A percentile compares a stretch with the other conserved stretches of the same genome.
These are phyloP conservation scores for Brachionus rotundiformis DNA, from an alignment of 1,140 invertebrate genomes.

Conservation along the genomic window DNA sequence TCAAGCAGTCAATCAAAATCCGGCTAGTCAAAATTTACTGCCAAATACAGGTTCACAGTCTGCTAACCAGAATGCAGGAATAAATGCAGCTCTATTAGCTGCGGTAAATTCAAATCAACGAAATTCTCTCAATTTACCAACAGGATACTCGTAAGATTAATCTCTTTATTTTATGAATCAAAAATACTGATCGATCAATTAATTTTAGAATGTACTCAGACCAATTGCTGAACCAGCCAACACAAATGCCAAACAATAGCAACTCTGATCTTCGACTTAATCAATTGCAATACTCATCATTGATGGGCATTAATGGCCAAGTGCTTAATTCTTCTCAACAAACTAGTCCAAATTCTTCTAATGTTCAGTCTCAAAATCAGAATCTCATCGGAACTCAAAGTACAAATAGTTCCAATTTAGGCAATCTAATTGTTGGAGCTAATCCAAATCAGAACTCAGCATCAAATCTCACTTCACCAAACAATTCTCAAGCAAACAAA, in stretches of 20 bases:
- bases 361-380: slow-evolving; percentile 21
- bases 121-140: not conserved
- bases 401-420: not conserved
- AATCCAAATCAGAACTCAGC: not conserved
- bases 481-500: slow-evolving; percentile 1
- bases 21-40: slow-evolving; percentile 24
- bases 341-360: slow-evolving; percentile 22
- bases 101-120: slow-evolving; percentile 12
- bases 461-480: not conserved
- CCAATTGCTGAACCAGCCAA: not conserved
- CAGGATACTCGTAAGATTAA: slow-evolving; percentile 37
- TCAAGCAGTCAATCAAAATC: not conserved
- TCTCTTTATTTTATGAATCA: too few relatives aligned
- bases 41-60: slow-evolving; percentile 9
- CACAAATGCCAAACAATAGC: not conserved
- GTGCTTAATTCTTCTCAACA: not conserved
- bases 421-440: not conserved
- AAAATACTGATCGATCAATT: too few relatives aligned
- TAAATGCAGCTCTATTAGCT: slow-evolving; percentile 14
- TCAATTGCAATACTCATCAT: slow-evolving; percentile 16
- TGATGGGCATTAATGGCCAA: not conserved
- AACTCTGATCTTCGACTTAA: slow-evolving; percentile 4
- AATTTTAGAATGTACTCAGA: not conserved
- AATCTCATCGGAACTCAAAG: not conserved
- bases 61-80: not conserved